Evolutionary conservation across 2,113 vertebrate genomes (phyloP).

Genomic region (Rhadina sibilatrix): DNA sequence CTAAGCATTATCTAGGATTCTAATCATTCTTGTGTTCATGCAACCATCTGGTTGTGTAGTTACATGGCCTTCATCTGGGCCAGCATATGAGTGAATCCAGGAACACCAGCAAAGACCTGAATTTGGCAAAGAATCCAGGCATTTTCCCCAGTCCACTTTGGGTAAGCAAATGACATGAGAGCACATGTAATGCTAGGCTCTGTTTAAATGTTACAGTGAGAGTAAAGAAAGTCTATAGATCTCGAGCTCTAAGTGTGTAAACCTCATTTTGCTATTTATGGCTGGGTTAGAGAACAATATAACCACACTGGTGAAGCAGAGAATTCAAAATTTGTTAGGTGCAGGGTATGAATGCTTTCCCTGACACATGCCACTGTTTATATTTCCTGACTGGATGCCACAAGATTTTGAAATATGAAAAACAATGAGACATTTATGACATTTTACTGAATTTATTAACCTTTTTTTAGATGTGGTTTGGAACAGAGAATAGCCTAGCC

Average conservation of each 20-base stretch:
- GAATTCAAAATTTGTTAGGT: background rate
- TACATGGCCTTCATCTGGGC: background rate
- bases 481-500: background rate
- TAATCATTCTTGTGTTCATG: background rate
- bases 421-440: background rate
- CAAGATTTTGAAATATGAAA: slow-evolving; percentile 9
- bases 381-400: background rate
- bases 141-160: background rate
- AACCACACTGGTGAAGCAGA: background rate
- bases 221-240: background rate
- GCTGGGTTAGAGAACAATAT: background rate
- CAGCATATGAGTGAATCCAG: background rate
- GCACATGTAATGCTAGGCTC: fast-evolving
- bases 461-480: slow-evolving; percentile 15
- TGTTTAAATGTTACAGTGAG: background rate
- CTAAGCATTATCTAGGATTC: background rate
- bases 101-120: background rate
- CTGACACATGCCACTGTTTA: background rate
- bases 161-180: background rate
- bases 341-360: background rate
- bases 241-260: background rate
- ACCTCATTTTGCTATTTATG: background rate
- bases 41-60: background rate
- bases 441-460: background rate
- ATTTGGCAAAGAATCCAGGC: background rate